phyloP scores from a whole-genome alignment of 2,113 vertebrate genomes.

The Columba janthina region DNA sequence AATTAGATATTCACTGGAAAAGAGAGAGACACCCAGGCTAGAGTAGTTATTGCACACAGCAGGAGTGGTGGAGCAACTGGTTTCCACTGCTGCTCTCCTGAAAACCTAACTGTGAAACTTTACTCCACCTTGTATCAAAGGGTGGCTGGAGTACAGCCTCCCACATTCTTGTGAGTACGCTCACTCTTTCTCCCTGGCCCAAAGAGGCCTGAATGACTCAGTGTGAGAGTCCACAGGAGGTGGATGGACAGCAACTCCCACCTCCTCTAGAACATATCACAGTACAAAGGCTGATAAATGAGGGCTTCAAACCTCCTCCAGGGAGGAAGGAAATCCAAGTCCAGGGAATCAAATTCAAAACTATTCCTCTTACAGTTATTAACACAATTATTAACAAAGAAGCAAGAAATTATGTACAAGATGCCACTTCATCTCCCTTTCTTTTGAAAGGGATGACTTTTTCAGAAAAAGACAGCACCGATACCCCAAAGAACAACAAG shows the following conservation, averaged over 20 bases:
- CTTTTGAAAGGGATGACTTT: background rate
- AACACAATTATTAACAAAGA: background rate
- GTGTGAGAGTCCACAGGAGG: background rate
- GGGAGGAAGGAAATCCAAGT: background rate
- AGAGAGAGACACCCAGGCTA: background rate
- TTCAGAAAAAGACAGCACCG: background rate
- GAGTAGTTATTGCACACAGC: background rate
- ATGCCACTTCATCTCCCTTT: background rate
- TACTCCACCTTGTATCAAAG: accelerated
- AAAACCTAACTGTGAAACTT: background rate
- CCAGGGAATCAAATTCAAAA: background rate
- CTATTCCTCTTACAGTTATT: background rate
- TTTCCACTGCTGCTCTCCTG: background rate
- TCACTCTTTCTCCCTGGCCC: background rate
- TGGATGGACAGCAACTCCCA: too few species aligned
- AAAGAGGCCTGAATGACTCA: background rate
- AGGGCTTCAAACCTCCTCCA: background rate
- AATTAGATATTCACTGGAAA: background rate
- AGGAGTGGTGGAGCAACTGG: background rate
- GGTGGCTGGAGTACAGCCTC: background rate
- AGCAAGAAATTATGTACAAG: background rate
- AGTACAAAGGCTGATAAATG: background rate
- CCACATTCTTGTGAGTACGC: background rate
- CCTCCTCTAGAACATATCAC: background rate
- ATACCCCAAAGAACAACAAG: background rate